phyloP scores from a whole-genome alignment of 1,140 invertebrate genomes.

The Lepidurus packardi region DNA sequence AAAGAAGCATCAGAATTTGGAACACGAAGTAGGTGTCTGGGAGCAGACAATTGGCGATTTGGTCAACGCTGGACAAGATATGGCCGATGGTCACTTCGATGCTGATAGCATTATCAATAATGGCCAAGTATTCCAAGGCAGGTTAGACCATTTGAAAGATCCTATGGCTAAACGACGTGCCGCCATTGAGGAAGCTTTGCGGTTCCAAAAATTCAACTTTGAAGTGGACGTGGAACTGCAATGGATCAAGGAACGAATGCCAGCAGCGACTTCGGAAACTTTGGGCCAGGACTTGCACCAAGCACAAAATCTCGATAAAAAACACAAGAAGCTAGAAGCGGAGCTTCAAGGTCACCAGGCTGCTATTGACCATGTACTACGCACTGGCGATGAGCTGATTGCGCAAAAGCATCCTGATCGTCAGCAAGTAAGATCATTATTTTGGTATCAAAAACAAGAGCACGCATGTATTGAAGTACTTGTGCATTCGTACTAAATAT shows the following conservation, averaged over 20 bases:
- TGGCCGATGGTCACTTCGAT: constrained; percentile 92
- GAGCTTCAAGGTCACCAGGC: constrained; percentile 77
- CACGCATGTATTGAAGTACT: neutral
- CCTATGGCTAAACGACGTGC: constrained; percentile 57
- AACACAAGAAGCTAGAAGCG: constrained; percentile 83
- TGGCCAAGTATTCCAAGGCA: constrained; percentile 66
- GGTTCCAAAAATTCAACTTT: constrained; percentile 90
- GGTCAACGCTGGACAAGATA: constrained; percentile 70
- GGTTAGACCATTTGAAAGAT: constrained; percentile 43
- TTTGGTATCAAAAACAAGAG: constrained; percentile 13
- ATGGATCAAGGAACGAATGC: constrained; percentile 88
- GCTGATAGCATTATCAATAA: constrained; percentile 73
- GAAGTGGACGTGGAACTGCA: constrained; percentile 88
- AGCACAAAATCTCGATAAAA: constrained; percentile 84
- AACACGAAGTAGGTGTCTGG: constrained; percentile 72
- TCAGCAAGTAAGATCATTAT: constrained; percentile 53
- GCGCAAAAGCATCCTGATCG: constrained; percentile 68
- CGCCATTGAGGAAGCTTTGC: constrained; percentile 75
- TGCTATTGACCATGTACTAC: constrained; percentile 73
- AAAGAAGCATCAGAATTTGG: constrained; percentile 75
- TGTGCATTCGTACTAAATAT: too few relatives aligned
- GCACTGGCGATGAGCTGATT: constrained; percentile 62
- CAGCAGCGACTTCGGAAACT: constrained; percentile 67
- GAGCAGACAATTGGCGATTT: constrained; percentile 69
- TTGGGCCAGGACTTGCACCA: constrained; percentile 79